Evolutionary conservation across 2,113 vertebrate genomes (phyloP), one percentile per base, ranked within the genome.

Genomic region (Stercorarius parasiticus): DNA sequence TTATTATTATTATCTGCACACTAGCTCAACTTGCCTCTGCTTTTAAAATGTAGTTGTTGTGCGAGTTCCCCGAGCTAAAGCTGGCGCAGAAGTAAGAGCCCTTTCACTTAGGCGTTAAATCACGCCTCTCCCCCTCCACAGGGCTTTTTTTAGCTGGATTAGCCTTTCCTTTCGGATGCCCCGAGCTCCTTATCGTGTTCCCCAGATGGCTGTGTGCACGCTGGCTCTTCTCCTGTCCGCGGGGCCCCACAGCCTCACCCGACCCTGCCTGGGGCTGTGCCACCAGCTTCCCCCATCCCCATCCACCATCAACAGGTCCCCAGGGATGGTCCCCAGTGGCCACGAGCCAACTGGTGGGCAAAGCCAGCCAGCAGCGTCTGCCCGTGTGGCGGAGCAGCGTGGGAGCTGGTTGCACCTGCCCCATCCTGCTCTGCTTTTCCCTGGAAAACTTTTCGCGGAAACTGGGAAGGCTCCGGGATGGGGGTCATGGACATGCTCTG

Each of bases 301-400:
- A 72, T 34, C 53, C 53, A 42, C 61, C 76, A 11, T 3, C 38
- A 19, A 3, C 27, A 30, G 67, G 12, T 38, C 40, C 78, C 13
- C 27, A 13, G 50, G 3, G 61, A 26, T 1, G 1, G 21, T 40
- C 25, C 62, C n/a, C 56, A 27, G 76, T 1, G 3, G 52, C 34
- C 76, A 5, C 0, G 3, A 38, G 62, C 71, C 69, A 21, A 1
- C 25, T 32, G 11, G 66, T 15, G 80, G 71, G n/a, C 61, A 59
- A 50, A 77, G 66, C 25, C 64, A 22, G 42, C 58, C 3, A 1
- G 15, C 21, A 47, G 34, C 16, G 3, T 30, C 72, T 62, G 71
- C 12, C 26, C 2, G 1, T 15, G 36, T 23, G 22, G 34, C 2
- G 0, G 6, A 64, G 43, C 58, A 25, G 25, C 2, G 0, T 0